Conservation (phyloP, 2,113 vertebrate genomes). For the Lycaon pictus region DNA sequence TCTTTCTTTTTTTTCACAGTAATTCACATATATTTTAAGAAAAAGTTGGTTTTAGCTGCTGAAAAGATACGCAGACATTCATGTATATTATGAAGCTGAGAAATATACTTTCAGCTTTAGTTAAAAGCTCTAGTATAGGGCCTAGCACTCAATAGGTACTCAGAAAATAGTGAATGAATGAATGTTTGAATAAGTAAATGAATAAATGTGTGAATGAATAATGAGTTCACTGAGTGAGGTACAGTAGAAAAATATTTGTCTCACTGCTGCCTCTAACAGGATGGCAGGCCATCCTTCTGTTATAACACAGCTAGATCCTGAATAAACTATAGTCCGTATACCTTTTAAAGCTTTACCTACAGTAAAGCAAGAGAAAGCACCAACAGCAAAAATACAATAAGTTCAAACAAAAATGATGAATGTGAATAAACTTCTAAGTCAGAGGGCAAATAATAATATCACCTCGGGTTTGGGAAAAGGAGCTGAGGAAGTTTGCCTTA, state of each 20-base stretch:
- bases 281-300: neutral
- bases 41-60: conserved; percentile 31
- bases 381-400: neutral
- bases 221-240: neutral
- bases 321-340: neutral
- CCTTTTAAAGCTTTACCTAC: neutral
- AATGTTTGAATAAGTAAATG: neutral
- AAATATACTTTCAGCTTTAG: conserved; percentile 9
- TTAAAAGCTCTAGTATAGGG: neutral
- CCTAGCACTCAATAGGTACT: neutral
- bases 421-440: neutral
- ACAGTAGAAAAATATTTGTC: neutral
- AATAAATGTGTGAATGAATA: neutral
- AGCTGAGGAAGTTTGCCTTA: neutral
- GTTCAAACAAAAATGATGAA: neutral
- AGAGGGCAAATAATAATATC: neutral
- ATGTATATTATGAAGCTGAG: neutral
- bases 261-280: neutral
- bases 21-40: neutral
- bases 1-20: neutral
- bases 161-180: neutral
- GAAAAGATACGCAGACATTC: neutral
- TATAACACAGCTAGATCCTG: neutral
- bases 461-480: neutral
- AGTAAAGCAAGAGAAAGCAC: conserved; percentile 16